phyloP scores from a whole-genome alignment of 2,888 invertebrate species.

The Idaea straminata region DNA sequence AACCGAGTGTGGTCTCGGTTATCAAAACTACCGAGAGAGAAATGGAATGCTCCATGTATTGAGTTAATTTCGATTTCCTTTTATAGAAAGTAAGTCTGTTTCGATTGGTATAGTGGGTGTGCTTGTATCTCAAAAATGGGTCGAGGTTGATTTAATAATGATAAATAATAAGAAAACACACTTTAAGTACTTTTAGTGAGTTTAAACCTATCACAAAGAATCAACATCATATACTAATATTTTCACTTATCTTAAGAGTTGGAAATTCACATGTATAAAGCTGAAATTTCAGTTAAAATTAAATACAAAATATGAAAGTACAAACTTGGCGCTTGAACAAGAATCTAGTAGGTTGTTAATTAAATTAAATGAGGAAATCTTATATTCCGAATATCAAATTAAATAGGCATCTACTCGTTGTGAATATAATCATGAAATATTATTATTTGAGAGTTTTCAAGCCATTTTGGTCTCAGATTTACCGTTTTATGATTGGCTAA shows the following conservation, averaged over 20 bases:
- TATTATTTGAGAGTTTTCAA: constrained; percentile 5
- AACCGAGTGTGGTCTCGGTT: constrained; percentile 60
- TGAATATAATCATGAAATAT: constrained; percentile 17
- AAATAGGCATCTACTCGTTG: constrained; percentile 6
- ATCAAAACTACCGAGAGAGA: constrained; percentile 72
- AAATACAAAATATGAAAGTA: background rate
- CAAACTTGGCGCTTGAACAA: background rate
- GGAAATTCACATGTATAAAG: background rate
- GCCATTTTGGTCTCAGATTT: constrained; percentile 16
- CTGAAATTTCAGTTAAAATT: background rate
- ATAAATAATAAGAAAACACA: background rate
- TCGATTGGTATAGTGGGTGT: constrained; percentile 55
- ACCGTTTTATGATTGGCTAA: constrained; percentile 6
- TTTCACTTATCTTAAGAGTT: background rate
- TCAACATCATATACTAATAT: too few relatives aligned
- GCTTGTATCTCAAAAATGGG: constrained; percentile 44
- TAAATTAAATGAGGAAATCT: constrained; percentile 32
- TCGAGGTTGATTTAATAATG: background rate
- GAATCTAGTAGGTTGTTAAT: constrained; percentile 8
- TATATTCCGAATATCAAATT: constrained; percentile 15
- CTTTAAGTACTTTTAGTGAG: background rate
- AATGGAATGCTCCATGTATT: constrained; percentile 72
- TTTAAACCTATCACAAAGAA: background rate
- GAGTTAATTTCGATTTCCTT: constrained; percentile 78
- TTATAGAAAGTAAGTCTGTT: constrained; percentile 78